A percentile compares a stretch with the other conserved stretches of the same genome.
These are phyloP conservation scores for Turdus rufiventris DNA, from an alignment of 2,113 vertebrate species.

Conservation along the genomic window DNA sequence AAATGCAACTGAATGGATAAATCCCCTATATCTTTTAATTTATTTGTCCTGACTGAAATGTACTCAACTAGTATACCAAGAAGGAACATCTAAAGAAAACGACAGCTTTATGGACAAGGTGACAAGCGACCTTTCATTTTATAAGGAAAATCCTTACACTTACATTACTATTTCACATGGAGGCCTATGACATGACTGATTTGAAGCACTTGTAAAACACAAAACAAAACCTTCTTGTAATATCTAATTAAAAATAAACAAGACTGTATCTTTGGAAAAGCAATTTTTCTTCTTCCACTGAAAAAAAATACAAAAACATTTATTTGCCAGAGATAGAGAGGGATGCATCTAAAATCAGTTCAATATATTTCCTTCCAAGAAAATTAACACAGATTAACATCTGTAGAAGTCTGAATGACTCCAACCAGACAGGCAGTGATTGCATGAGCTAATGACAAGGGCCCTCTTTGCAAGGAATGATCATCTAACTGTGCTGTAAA, in stretches of 20 bases:
- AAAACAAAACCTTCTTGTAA: not conserved
- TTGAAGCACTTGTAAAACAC: not conserved
- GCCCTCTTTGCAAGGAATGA: not conserved
- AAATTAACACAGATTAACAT: not conserved
- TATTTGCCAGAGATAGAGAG: not conserved
- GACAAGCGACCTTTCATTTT: not conserved
- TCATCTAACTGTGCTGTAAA: not conserved
- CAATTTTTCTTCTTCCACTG: not conserved
- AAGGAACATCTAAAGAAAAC: not conserved
- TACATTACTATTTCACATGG: not conserved
- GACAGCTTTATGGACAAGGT: not conserved
- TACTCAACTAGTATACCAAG: not conserved
- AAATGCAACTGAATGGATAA: not conserved
- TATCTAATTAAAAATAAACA: not conserved
- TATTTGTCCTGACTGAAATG: not conserved
- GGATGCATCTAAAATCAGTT: not conserved
- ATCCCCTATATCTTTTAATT: not conserved
- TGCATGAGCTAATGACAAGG: not conserved
- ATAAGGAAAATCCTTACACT: not conserved
- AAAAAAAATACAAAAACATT: not conserved
- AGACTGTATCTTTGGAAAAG: not conserved
- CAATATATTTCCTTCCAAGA: not conserved
- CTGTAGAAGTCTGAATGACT: not conserved
- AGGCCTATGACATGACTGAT: not conserved
- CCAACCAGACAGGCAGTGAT: not conserved